Evolutionary conservation across 2,113 vertebrate species (phyloP).

Genomic region (Brienomyrus longianalis): DNA sequence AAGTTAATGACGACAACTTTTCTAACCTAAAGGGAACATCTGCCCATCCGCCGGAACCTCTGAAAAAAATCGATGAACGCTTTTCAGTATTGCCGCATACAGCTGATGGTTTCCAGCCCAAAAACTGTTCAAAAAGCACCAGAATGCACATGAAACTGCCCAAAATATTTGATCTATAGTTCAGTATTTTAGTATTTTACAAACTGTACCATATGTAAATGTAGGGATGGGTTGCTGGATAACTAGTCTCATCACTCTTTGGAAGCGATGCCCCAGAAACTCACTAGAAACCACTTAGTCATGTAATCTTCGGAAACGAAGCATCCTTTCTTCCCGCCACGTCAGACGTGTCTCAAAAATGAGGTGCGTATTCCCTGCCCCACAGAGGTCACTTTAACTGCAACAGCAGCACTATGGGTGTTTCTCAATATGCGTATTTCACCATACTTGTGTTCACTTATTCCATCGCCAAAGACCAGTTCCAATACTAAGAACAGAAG

Average conservation of each 20-base stretch:
- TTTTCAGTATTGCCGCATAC: constrained; percentile 50
- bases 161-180: neutral
- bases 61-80: neutral
- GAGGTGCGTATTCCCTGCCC: too few species aligned
- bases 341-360: too few species aligned
- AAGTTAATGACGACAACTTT: neutral
- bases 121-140: constrained; percentile 36
- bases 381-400: too few species aligned
- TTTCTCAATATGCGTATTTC: too few species aligned
- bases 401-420: too few species aligned
- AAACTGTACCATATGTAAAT: neutral
- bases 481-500: too few species aligned
- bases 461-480: too few species aligned
- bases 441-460: too few species aligned
- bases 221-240: neutral
- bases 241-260: neutral
- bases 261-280: neutral
- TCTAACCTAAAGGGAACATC: neutral
- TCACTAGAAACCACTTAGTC: neutral
- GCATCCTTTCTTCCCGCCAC: too few species aligned
- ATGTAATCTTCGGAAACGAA: too few species aligned
- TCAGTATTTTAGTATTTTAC: neutral
- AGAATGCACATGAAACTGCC: neutral
- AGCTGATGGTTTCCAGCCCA: constrained; percentile 53
- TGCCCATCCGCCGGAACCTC: neutral